Evolutionary conservation across 2,113 vertebrate species (phyloP).

Genomic region (Leiothrix lutea): DNA sequence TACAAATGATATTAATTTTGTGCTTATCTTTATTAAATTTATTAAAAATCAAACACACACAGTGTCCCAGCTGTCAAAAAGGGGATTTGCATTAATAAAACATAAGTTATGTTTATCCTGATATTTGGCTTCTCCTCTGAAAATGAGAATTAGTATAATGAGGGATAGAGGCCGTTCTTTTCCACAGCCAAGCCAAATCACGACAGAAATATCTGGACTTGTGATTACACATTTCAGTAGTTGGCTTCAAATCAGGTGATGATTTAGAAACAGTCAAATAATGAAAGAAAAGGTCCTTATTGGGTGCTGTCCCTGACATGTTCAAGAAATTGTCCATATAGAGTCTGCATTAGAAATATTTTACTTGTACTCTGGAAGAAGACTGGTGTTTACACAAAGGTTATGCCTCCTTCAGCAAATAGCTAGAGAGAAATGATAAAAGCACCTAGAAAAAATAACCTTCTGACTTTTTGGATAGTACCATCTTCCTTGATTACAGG

Average conservation of each 20-base stretch:
- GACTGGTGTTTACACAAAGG: background rate
- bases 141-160: background rate
- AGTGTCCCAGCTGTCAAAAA: background rate
- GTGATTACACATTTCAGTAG: background rate
- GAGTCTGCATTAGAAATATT: background rate
- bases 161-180: background rate
- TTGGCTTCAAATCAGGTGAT: background rate
- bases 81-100: slow-evolving; percentile 6
- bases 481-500: background rate
- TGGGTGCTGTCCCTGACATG: rapidly evolving
- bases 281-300: background rate
- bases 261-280: background rate
- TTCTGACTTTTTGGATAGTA: background rate
- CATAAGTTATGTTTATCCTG: slow-evolving; percentile 5
- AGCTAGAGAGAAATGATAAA: background rate
- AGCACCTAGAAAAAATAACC: background rate
- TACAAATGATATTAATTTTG: background rate
- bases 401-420: background rate
- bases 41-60: background rate
- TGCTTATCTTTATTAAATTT: slow-evolving; percentile 14
- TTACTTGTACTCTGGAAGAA: background rate
- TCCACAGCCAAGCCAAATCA: background rate
- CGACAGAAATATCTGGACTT: background rate
- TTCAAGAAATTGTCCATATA: background rate
- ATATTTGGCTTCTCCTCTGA: slow-evolving; percentile 30